phyloP scores from a whole-genome alignment of 2,888 invertebrate genomes.

The Epirrhoe alternata region DNA sequence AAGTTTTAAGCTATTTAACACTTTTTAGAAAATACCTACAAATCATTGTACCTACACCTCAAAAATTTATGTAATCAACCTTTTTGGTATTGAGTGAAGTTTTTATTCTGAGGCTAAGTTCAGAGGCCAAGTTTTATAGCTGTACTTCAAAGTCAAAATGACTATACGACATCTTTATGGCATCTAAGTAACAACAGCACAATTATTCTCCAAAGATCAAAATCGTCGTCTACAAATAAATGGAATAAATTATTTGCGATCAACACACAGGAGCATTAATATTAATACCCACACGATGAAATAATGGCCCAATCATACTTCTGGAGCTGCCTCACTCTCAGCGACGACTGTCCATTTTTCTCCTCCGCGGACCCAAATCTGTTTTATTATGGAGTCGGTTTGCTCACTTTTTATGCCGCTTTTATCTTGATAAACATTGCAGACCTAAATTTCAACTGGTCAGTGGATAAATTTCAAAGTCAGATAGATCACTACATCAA shows the following conservation, averaged over 20 bases:
- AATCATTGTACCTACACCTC: too few relatives aligned
- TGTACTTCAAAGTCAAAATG: too few relatives aligned
- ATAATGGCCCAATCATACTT: conserved; percentile 59
- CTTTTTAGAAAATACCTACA: too few relatives aligned
- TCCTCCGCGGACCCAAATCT: conserved; percentile 61
- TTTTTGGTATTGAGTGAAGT: too few relatives aligned
- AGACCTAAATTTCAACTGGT: conserved; percentile 71
- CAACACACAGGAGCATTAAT: conserved; percentile 4
- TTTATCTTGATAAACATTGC: conserved; percentile 61
- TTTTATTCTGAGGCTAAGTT: too few relatives aligned
- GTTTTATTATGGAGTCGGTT: conserved; percentile 62
- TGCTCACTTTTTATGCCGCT: conserved; percentile 59
- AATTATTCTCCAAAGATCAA: not conserved
- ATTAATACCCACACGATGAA: conserved; percentile 17
- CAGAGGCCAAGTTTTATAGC: too few relatives aligned
- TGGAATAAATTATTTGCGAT: conserved; percentile 34
- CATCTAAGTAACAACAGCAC: not conserved
- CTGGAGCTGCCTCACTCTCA: conserved; percentile 69
- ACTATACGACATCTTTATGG: too few relatives aligned
- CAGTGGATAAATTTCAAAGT: conserved; percentile 61
- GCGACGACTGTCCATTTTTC: conserved; percentile 66
- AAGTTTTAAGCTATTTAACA: too few relatives aligned
- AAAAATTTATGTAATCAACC: too few relatives aligned
- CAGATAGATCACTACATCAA: conserved; percentile 65
- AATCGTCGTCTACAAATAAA: conserved; percentile 37